A percentile compares a stretch with the other conserved stretches of the same genome.
Conservation (phyloP, 2,797 vertebrate species). For the Mionectes olivaceus region DNA sequence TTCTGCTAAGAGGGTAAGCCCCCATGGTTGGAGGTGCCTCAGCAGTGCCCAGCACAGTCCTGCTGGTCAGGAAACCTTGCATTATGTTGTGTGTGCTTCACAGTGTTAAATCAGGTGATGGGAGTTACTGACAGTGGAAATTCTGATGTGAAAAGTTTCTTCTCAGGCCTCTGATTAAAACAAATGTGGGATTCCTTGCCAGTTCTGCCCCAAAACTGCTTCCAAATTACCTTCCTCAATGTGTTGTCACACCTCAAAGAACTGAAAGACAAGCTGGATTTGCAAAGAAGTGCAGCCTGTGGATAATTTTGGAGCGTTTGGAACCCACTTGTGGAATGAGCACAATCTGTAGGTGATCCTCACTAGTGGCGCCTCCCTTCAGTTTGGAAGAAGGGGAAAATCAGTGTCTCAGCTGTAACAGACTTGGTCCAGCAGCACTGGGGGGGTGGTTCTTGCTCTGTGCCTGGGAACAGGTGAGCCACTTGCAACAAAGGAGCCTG, state of each 20-base stretch:
- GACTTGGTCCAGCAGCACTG: neutral
- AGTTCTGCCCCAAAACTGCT: neutral
- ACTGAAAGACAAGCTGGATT: neutral
- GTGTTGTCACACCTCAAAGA: neutral
- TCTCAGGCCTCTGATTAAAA: neutral
- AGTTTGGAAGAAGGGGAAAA: neutral
- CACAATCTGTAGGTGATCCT: neutral
- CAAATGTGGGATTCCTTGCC: neutral
- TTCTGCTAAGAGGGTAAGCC: neutral
- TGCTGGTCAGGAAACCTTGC: neutral
- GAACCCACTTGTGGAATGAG: neutral
- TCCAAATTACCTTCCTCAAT: neutral
- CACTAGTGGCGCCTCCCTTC: neutral
- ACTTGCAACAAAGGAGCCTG: neutral
- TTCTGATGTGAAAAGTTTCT: neutral
- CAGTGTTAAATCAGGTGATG: neutral
- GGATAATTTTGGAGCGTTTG: neutral
- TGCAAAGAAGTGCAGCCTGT: neutral
- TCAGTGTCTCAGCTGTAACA: neutral
- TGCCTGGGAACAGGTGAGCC: neutral
- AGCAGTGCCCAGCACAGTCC: neutral
- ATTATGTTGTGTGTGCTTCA: neutral
- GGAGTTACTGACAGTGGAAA: neutral
- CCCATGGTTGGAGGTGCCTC: neutral
- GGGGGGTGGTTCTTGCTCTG: neutral